Evolutionary conservation across 2,797 vertebrate species (phyloP), one percentile per base, ranked within the genome.

Genomic region (Champsocephalus gunnari): DNA sequence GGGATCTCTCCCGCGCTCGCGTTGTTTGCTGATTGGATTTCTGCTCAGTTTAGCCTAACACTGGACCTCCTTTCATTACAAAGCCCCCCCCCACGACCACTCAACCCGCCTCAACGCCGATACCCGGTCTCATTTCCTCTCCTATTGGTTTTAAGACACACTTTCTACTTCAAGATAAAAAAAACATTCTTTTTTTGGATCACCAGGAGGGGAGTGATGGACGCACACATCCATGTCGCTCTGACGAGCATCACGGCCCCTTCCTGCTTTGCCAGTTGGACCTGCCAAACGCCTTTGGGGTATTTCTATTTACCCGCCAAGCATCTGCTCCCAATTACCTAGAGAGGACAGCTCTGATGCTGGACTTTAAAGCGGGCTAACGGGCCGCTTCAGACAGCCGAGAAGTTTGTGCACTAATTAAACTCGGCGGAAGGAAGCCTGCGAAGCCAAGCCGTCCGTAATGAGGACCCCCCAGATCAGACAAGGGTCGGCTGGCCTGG

Each of bases 271-370:
- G 89, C 86, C 89, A 87, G 87, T 87, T 84, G 43, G 78, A 71
- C 82, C 91, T 92, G 91, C 92, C 93, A 93, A 92, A 89, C 64
- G 83, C 86, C 89, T 93, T 93, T 89, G 92, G 92, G 90, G 90
- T 91, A 91, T 94, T 95, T 94, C 93, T 93, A 91, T 89, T 91
- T 88, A 85, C 86, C 87, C 89, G 89, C 92, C 90, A 93, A 93
- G 93, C 93, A 94, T 94, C 94, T 95, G 92, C 93, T 95, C 91
- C 92, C 92, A 94, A 94, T 94, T 94, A 94, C 94, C 93, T 86
- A 92, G 92, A 92, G 92, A 90, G 91, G 87, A 87, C 89, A 89
- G 80, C 87, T 90, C 92, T 92, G 90, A 90, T 91, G 88, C 91
- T 48, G 89, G 90, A 91, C 89, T 91, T 90, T 91, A 91, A 93